Evolutionary conservation across 2,113 vertebrate species (phyloP).

Genomic region (Poeciliopsis retropinna): DNA sequence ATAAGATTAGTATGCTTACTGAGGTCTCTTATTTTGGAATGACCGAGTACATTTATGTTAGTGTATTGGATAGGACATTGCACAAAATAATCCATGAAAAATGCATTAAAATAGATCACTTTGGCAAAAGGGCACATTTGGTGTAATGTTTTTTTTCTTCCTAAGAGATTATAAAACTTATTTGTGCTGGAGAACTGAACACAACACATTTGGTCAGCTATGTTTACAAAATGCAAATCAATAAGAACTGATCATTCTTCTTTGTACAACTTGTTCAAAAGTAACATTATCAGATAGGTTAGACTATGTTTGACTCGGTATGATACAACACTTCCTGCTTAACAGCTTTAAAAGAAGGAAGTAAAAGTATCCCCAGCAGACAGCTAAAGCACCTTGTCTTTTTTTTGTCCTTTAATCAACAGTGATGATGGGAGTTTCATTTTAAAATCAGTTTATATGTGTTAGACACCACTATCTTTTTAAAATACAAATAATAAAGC

Average conservation of each 20-base stretch:
- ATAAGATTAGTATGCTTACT: too few species aligned
- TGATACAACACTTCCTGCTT: conserved; percentile 2
- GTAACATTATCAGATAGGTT: conserved; percentile 15
- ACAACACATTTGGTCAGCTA: background rate
- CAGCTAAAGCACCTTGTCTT: background rate
- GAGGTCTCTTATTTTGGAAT: too few species aligned
- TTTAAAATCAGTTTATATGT: background rate
- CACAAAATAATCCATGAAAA: too few species aligned
- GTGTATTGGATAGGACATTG: too few species aligned
- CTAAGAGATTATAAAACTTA: too few species aligned
- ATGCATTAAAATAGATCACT: too few species aligned
- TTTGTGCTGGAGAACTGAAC: too few species aligned
- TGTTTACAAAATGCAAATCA: background rate
- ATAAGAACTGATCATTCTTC: background rate
- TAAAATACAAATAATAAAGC: background rate
- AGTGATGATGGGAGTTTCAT: background rate
- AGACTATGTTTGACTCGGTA: background rate
- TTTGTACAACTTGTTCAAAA: background rate
- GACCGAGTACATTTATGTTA: too few species aligned
- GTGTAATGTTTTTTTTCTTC: too few species aligned
- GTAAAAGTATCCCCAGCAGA: background rate
- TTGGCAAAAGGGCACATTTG: too few species aligned
- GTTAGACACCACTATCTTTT: background rate
- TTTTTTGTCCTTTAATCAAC: background rate
- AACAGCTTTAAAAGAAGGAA: conserved; percentile 4